A percentile compares a stretch with the other conserved stretches of the same genome.
Conservation (phyloP, 2,797 vertebrate species). For the Apogon talboti region DNA sequence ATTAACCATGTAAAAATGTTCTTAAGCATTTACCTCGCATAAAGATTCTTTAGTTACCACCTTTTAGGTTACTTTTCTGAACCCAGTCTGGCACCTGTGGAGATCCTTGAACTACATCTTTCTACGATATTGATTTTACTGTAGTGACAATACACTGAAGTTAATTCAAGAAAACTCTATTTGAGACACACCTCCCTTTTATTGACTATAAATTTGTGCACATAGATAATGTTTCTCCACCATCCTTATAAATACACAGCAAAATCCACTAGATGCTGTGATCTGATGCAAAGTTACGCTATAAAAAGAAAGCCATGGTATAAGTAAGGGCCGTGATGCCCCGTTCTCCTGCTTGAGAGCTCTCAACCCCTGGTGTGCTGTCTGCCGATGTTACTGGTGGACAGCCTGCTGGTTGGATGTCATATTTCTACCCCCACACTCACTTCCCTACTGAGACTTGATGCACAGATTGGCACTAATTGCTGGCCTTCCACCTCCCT, state of each 20-base stretch:
- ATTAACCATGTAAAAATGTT: background rate
- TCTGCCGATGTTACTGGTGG: slow-evolving; percentile 32
- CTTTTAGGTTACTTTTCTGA: background rate
- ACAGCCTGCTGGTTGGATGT: slow-evolving; percentile 58
- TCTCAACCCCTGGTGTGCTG: slow-evolving; percentile 16
- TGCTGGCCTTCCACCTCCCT: slow-evolving; percentile 41
- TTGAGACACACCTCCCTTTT: too few relatives aligned
- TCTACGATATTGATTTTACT: background rate
- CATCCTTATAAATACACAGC: too few relatives aligned
- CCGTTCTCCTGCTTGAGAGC: slow-evolving; percentile 20
- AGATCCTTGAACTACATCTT: background rate
- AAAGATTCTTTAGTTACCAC: background rate
- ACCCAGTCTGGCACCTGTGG: background rate
- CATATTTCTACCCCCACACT: slow-evolving; percentile 49
- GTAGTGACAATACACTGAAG: too few relatives aligned
- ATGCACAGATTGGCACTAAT: slow-evolving; percentile 66
- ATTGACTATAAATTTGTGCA: too few relatives aligned
- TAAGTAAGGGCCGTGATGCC: slow-evolving; percentile 20
- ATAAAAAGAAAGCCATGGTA: slow-evolving; percentile 27
- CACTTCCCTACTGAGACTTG: slow-evolving; percentile 49
- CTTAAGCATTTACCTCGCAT: background rate
- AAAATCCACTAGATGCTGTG: slow-evolving; percentile 19
- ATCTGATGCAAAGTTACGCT: slow-evolving; percentile 13
- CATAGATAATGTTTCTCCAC: too few relatives aligned
- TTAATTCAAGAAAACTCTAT: too few relatives aligned